Base-by-base conservation (phyloP, 37 sponge, comb jelly and placozoan genomes). In the Tethya wilhelma region DNA sequence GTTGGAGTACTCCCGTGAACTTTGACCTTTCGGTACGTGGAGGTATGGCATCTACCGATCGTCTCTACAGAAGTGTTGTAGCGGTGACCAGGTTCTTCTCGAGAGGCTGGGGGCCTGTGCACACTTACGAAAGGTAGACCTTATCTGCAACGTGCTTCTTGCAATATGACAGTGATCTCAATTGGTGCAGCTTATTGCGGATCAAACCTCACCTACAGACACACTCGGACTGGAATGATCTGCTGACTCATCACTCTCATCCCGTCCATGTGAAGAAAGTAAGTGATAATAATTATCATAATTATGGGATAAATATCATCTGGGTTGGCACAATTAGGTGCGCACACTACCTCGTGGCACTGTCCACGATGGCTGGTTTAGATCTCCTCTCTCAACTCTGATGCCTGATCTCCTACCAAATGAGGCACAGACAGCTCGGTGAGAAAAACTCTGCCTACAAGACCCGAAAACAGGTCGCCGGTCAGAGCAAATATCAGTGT, bases 31-130 rank as follows among this genome's bases (percentile, higher is more conserved):
- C n/a, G n/a, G n/a, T n/a, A n/a, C n/a, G n/a, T n/a, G n/a, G n/a
- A n/a, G n/a, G n/a, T n/a, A 79, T 74, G 87, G 68, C 74, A 33
- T 41, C 74, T 28, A 46, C 55, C 12, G 91, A 90, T 41, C 60
- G 60, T 0, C 14, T 85, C 23, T 90, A 90, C 59, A 68, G 91
- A 62, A 73, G 40, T 4, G 33, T 90, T 20, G 25, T 90, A 30
- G 78, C 71, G 1, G 74, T 68, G 34, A 40, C 67, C 12, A 73
- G 90, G 67, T 94, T 94, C 77, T 94, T 90, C 67, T 56, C 84
- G 12, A 90, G 57, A 34, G 94, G 94, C 14, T 94, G 94, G 94
- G 94, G 94, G 23, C 79, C 77, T 17, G 63, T 77, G 37, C 59
- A 84, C 22, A 79, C 84, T 2, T 86, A 86, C 59, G 72, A 84